Evolutionary conservation across 2,888 invertebrate species (phyloP), one percentile per base, ranked within the genome.

Genomic region (Tridacna crocea): DNA sequence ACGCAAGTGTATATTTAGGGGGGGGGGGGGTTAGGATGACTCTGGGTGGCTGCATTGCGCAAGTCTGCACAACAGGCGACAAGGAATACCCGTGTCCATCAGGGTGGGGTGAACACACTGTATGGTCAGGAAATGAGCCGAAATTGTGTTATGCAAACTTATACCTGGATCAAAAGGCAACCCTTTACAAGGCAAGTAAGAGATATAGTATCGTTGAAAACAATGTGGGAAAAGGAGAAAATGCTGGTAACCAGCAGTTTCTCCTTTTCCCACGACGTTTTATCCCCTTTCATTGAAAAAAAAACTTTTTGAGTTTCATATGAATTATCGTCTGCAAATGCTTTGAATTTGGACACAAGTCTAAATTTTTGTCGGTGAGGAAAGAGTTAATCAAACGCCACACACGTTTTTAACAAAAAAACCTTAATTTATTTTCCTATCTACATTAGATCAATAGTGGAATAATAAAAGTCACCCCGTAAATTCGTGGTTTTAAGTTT

Each of bases 341-440:
- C 36, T 36, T 36, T 36, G 36, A 36, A 36, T 36, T 36, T 36
- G 36, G 8, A n/a, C n/a, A n/a, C n/a, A 36, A 36, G 36, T 36
- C 36, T 36, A 4, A 36, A 36, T 4, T 36, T 36, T 36, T 36
- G 36, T 36, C 36, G 36, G 2, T 36, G 2, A 8, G 36, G 2
- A 36, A 36, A 36, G 36, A 36, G 36, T 82, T 78, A 79, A 82
- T 82, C 78, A 65, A 70, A 51, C 51, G 51, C 24, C 72, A 72
- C 70, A 72, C 72, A 65, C 75, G 72, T 70, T 15, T 76, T 55
- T 26, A 27, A 48, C 74, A 74, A 83, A 74, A 83, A 81, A 76
- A 60, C 70, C 26, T 61, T 80, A 77, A 83, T 80, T 80, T 80
- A 77, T 80, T 83, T 77, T 83, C 72, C 77, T 80, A 80, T 80